Conservation (phyloP, 2,888 invertebrate species). For the Tenthredo notha region DNA sequence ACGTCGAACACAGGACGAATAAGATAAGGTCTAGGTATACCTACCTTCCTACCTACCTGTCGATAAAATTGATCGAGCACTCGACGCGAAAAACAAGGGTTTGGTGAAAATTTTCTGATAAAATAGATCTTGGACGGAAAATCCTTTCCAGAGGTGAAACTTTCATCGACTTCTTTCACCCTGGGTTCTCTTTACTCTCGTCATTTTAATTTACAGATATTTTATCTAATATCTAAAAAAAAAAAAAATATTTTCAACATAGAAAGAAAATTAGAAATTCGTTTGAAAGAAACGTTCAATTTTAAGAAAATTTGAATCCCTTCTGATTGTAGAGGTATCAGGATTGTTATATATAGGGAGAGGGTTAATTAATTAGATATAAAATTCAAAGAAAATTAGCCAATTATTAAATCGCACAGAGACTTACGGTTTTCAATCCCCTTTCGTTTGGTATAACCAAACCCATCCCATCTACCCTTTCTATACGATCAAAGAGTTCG, state of each 20-base stretch:
- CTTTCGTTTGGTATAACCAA: neutral
- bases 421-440: neutral
- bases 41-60: constrained; percentile 16
- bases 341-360: neutral
- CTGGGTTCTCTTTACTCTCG: no score
- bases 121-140: constrained; percentile 25
- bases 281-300: no score
- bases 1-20: neutral
- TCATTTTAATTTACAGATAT: no score
- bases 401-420: neutral
- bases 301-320: no score
- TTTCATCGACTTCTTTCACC: neutral
- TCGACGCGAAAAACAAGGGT: neutral
- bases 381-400: constrained; percentile 19
- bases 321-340: neutral
- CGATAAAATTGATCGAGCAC: constrained; percentile 48
- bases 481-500: constrained; percentile 19
- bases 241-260: no score
- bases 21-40: neutral
- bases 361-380: neutral
- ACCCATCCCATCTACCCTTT: neutral
- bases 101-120: constrained; percentile 20
- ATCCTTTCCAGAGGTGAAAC: neutral
- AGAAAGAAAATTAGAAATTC: no score
- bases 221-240: no score